Base-by-base conservation (phyloP, 2,797 vertebrate species). In the Smutsia temminckii region DNA sequence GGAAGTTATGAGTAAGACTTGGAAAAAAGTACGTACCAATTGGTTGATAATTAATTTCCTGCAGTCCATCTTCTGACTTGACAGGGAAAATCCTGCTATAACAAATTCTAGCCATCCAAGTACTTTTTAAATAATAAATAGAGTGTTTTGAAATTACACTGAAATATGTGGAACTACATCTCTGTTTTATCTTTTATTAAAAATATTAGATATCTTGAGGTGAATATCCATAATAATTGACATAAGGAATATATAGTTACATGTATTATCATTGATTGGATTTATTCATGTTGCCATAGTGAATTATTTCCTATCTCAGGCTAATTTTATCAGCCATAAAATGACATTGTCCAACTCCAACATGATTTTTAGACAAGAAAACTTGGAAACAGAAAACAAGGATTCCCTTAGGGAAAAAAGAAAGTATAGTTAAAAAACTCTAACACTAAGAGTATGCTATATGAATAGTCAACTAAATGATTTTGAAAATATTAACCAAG, bases 1-100 rank as follows among this genome's bases (percentile, higher is more conserved):
- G 34, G 91, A 95, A 79, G 85, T 97, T 95, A 93, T 71, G 37
- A 96, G 20, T 94, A 97, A 92, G 32, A 91, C 34, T 89, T 85
- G 78, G 86, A 81, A 97, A 89, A 77, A 94, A 63, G 85, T 17
- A 42, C 66, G 21, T 11, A 74, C 0, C 18, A 83, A 81, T 27
- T 77, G 4, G 46, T 93, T 95, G 86, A 57, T 93, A 61, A 94
- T 97, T 98, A 97, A 94, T 93, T 84, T 97, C 89, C 75, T 97
- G 81, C 40, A 84, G 74, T 97, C 59, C 96, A 21, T 89, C 92
- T 95, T 96, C 87, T 96, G 66, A 91, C 63, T 95, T 94, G 94
- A 71, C 14, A 85, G 61, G 46, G 32, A 92, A 94, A 96, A 29
- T 92, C 55, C 49, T 93, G 55, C 29, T 95, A 61, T 84, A 96